Base-by-base conservation (phyloP, 1,140 invertebrate genomes). In the Drosophila nebulosa region DNA sequence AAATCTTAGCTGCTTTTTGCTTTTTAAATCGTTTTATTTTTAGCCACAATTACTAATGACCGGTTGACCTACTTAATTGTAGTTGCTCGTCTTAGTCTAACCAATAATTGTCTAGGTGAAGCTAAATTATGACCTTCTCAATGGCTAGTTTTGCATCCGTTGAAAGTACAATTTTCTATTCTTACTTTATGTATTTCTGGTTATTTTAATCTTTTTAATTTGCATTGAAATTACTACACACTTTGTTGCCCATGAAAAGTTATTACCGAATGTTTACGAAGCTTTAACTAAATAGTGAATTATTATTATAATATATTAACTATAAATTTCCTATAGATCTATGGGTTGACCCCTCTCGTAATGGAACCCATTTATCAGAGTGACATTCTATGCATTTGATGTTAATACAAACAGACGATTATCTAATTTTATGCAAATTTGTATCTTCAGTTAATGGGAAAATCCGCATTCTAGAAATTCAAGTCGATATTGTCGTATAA, bases 401-500 rank as follows among this genome's bases (percentile, higher is more conserved):
- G 7, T 46, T 10, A 21, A 2, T 46, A 46, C 32, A 30, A 18
- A 18, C 27, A 16, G 14, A 3, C 7, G 53, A 30, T 18, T 32
- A 18, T 7, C 1, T 26, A 56, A 32, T 56, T 56, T 32, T 21
- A 55, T 22, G 26, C 32, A 22, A 42, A 57, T 58, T 21, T 46
- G 18, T 46, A 46, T 26, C 7, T 24, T 46, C 21, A 32, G 16
- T 27, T 58, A 14, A 64, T 30, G 36, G 57, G 24, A n/a, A 58
- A 58, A 64, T 58, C 62, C 18, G 63, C 63, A 58, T 64, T 42
- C 39, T 46, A 46, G 16, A 46, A 46, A 21, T 46, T 42, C 39
- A 14, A 18, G 5, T 18, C 16, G 39, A 18, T 18, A 16, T 14
- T 46, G 16, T 21, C 39, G n/a, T 46, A 46, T 18, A 46, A 46